A percentile compares a stretch with the other conserved stretches of the same genome.
Conservation (phyloP, 92 coral and sea anemone genomes). For the Palythoa grandiflora region DNA sequence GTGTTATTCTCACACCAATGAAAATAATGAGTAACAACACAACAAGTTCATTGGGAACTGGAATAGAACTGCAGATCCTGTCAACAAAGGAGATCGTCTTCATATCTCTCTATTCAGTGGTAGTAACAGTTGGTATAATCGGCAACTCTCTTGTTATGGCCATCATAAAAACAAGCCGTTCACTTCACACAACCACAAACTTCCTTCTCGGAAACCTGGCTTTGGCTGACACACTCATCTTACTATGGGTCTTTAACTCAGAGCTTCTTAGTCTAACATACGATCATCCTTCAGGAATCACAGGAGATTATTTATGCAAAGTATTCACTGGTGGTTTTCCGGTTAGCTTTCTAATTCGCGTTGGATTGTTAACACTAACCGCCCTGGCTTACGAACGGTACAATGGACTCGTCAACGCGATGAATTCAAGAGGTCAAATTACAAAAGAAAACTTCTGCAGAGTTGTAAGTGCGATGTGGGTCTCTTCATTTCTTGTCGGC, state of each 20-base stretch:
- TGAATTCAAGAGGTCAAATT: conserved; percentile 8
- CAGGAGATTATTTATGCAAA: conserved; percentile 36
- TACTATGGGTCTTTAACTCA: conserved; percentile 23
- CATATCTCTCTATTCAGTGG: not conserved
- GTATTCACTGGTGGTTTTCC: conserved; percentile 18
- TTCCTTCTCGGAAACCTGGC: conserved; percentile 30
- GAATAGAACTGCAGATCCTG: not conserved
- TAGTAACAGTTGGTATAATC: conserved; percentile 8
- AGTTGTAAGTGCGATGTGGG: conserved; percentile 22
- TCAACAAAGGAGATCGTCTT: not conserved
- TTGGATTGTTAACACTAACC: conserved; percentile 15
- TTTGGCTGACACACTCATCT: conserved; percentile 26
- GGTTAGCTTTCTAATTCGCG: conserved; percentile 17
- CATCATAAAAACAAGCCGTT: not conserved
- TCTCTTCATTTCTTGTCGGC: not conserved
- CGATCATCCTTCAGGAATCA: conserved; percentile 1
- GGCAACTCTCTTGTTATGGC: conserved; percentile 34
- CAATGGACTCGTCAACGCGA: conserved; percentile 19
- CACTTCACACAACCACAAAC: conserved; percentile 44
- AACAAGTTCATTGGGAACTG: not conserved
- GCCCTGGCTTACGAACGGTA: conserved; percentile 41
- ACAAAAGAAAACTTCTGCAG: conserved; percentile 30
- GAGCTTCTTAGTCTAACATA: conserved; percentile 26
- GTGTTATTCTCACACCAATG: not conserved
- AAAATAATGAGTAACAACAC: not conserved